Evolutionary conservation across 2,888 invertebrate genomes (phyloP).

Genomic region (Phragmatobia fuliginosa): DNA sequence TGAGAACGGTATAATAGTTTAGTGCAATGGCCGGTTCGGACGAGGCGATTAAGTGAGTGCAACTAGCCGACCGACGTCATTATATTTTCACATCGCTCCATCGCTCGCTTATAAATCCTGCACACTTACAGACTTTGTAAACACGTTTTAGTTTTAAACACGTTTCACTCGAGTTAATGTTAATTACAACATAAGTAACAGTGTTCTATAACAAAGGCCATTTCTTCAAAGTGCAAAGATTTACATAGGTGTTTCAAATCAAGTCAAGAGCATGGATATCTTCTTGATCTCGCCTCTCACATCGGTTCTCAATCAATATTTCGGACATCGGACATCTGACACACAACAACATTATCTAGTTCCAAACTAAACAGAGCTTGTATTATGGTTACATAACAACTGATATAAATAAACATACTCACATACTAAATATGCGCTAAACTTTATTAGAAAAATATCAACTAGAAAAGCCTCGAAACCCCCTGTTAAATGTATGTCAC

Average conservation of each 20-base stretch:
- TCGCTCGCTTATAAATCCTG: neutral
- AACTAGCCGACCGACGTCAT: neutral
- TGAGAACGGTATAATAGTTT: slow-evolving; percentile 21
- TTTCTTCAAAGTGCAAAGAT: neutral
- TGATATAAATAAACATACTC: no score
- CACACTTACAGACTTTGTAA: neutral
- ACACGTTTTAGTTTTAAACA: neutral
- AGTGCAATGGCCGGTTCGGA: slow-evolving; percentile 20
- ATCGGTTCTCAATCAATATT: no score
- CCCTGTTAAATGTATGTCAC: neutral
- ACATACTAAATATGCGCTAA: neutral
- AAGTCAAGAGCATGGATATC: no score
- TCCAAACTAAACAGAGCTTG: no score
- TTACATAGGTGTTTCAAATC: neutral
- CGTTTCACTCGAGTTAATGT: neutral
- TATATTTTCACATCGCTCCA: neutral
- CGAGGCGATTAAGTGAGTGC: slow-evolving; percentile 12
- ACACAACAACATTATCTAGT: no score
- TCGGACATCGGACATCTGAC: no score
- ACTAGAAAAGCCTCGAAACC: neutral
- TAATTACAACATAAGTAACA: neutral
- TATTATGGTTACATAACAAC: no score
- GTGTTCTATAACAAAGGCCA: neutral
- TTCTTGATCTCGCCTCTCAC: no score
- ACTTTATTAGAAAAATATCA: neutral